Evolutionary conservation across 2,888 invertebrate species (phyloP).

Genomic region (Mesorhabditis spiculigera): DNA sequence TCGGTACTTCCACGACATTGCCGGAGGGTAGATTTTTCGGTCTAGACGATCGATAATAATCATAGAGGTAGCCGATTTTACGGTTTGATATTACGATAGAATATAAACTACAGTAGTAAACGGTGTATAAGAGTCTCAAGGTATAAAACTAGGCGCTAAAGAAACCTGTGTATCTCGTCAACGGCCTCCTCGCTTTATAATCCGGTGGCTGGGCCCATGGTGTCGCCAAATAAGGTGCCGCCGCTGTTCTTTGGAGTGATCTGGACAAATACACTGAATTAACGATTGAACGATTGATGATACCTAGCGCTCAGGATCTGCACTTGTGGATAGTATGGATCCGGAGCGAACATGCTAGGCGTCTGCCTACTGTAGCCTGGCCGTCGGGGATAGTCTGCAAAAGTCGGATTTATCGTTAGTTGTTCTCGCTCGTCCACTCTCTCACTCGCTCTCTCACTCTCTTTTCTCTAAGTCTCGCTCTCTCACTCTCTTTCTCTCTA

Average conservation of each 20-base stretch:
- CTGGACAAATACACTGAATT: not conserved
- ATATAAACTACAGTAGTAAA: too few species aligned
- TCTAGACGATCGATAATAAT: too few species aligned
- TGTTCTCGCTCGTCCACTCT: not conserved
- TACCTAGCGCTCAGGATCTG: constrained; percentile 6
- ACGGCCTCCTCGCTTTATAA: not conserved
- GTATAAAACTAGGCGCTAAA: too few species aligned
- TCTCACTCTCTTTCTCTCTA: too few species aligned
- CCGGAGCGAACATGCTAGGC: not conserved
- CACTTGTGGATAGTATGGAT: not conserved
- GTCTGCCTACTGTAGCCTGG: not conserved
- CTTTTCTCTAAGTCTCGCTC: too few species aligned
- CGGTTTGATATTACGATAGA: too few species aligned
- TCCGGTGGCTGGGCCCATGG: not conserved
- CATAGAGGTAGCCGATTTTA: too few species aligned
- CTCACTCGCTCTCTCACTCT: too few species aligned
- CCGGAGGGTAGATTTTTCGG: constrained; percentile 5
- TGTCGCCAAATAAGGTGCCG: not conserved
- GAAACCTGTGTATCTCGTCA: constrained; percentile 1
- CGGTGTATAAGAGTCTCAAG: too few species aligned
- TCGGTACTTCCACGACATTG: constrained; percentile 1
- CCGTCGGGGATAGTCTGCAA: not conserved
- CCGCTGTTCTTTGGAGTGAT: not conserved
- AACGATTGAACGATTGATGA: not conserved
- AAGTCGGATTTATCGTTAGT: not conserved